Conservation (phyloP, 2,113 vertebrate species). For the Eclectus roratus region DNA sequence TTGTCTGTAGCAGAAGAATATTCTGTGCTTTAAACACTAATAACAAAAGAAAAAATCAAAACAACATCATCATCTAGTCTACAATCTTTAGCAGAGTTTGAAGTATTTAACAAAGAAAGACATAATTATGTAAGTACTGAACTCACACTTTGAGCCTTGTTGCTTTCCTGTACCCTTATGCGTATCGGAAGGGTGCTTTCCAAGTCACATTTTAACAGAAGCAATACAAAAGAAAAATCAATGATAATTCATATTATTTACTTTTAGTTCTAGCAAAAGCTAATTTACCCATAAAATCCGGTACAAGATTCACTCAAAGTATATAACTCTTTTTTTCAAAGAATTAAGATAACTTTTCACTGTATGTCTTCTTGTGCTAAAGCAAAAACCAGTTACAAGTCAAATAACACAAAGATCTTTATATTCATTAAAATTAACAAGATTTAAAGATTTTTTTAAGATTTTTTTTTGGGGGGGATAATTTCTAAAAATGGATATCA, state of each 20-base stretch:
- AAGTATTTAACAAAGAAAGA: neutral
- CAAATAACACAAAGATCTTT: neutral
- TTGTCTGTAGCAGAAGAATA: neutral
- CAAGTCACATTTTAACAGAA: neutral
- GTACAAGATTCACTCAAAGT: neutral
- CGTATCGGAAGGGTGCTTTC: neutral
- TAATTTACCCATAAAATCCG: neutral
- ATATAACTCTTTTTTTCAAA: neutral
- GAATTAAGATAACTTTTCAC: neutral
- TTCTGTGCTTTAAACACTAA: neutral
- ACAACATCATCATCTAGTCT: neutral
- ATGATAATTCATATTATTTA: neutral
- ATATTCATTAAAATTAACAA: neutral
- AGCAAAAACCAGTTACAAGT: neutral
- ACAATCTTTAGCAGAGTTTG: neutral
- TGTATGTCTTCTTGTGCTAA: neutral
- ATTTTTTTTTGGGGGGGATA: neutral
- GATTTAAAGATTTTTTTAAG: neutral
- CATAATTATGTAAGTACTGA: neutral
- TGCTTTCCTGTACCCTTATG: neutral
- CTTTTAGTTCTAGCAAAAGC: neutral
- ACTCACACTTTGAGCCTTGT: neutral
- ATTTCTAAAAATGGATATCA: neutral
- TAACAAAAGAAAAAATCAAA: neutral
- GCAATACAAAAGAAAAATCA: neutral